Conservation (phyloP, 2,113 vertebrate species). For the Eulemur macaco region DNA sequence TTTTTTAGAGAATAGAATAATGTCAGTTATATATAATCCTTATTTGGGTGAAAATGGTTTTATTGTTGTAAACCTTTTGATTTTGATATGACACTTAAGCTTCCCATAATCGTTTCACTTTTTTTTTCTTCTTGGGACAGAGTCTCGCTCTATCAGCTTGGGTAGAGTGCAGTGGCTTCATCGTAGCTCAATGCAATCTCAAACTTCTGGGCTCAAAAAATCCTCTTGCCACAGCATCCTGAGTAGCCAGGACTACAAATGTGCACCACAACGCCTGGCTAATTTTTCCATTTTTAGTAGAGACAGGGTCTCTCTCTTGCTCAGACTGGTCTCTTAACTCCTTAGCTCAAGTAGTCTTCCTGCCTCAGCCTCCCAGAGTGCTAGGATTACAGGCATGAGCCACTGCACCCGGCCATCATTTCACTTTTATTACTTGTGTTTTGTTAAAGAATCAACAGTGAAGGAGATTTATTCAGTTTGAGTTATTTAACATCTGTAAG, state of each 20-base stretch:
- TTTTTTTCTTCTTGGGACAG: not conserved
- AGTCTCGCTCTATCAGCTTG: not conserved
- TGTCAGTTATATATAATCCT: not conserved
- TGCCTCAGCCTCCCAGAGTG: no score
- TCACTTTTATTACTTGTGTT: not conserved
- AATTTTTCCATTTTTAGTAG: no score
- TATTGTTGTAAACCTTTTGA: not conserved
- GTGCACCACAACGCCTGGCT: no score
- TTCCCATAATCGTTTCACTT: not conserved
- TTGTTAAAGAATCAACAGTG: not conserved
- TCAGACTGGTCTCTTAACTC: no score
- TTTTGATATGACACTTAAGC: not conserved
- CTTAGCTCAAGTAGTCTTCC: no score
- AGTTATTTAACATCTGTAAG: slow-evolving; percentile 45
- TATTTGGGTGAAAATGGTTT: slow-evolving; percentile 4
- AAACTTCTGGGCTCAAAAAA: no score
- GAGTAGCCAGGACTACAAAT: no score
- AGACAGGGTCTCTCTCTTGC: no score
- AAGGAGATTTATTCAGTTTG: not conserved
- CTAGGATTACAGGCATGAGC: no score
- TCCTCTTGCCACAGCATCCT: no score
- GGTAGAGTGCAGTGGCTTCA: no score
- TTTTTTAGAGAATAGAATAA: not conserved
- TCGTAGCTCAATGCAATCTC: no score
- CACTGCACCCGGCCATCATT: not conserved